Evolutionary conservation across 1,140 invertebrate genomes (phyloP), one percentile per base, ranked within the genome.

Genomic region (Bombus sylvicola): DNA sequence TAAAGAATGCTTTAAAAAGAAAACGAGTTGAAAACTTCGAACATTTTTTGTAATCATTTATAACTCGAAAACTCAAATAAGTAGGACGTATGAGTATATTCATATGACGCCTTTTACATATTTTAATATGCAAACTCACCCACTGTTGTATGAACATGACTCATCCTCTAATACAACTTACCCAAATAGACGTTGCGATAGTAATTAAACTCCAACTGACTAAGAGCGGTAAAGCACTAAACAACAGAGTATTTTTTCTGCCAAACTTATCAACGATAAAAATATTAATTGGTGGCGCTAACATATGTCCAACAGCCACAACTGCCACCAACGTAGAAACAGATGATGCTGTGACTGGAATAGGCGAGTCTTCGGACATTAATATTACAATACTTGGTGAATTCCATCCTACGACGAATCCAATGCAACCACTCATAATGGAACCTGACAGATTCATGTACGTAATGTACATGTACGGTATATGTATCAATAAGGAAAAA

Each of bases 121-220:
- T 53, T 8, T 22, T 53, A 53, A 6, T 22, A 53, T 53, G 47
- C 18, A 53, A 53, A 53, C 22, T 53, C 47, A 22, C 18, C 15
- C 18, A 53, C 18, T 53, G 47, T 53, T 53, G 47, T 53, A 53
- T 53, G 6, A 6, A 53, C 5, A 53, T 53, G 47, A 22, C 18
- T 53, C 47, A 53, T 53, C 1, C 1, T 53, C 47, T 53, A 12
- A n/a, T 13, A n/a, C 28, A 62, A 39, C 68, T 95, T 13, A 95
- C 94, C n/a, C 93, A 89, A 6, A 96, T 94, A 47, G 94, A 95
- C 34, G 91, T 91, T 4, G 96, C 94, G 86, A 96, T 89, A 90
- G 96, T 96, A 34, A 97, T 96, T 68, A 96, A 93, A 53, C 96
- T 90, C 96, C 96, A 97, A 57, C 96, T 96, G 1, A 96, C 81